Evolutionary conservation across 2,113 vertebrate genomes (phyloP), one percentile per base, ranked within the genome.

Genomic region (Rattus norvegicus): DNA sequence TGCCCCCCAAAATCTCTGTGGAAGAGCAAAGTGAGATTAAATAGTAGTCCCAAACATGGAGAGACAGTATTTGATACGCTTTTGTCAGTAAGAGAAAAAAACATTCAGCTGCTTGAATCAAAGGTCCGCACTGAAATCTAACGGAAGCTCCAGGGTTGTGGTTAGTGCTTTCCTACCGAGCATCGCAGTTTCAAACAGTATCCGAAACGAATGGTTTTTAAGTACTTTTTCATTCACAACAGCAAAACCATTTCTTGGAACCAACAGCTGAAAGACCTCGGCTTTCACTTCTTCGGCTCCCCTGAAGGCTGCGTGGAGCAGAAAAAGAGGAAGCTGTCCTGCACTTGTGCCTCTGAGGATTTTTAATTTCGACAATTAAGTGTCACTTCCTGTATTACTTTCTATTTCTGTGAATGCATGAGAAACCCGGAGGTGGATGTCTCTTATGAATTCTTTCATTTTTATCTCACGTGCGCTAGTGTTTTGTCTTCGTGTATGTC

Each of bases 321-420:
- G 84, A 61, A 97, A 97, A 96, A 93, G 75, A 75, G 77, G 81
- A 95, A 90, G 97, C 67, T 80, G 69, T 92, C 95, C 97, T 86
- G 61, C 52, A 54, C 7, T 92, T 87, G 93, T 90, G 88, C 94
- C 96, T 97, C 88, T 95, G 90, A 97, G 20, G 36, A 76, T 91
- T 56, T 89, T 75, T 54, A 49, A 86, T 96, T 95, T 93, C 96
- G 12, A 13, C 92, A 93, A 92, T 95, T 92, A 93, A 95, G 90
- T 70, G 63, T 96, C 95, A 70, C 91, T 97, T 97, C 96, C 95
- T 65, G 96, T 65, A 73, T 96, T 94, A 75, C 93, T 97, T 97
- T 96, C 94, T 65, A 96, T 98, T 97, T 93, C 95, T 96, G 94
- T 95, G 93, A 96, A 96, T 69, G 24, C 54, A n/a, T 69, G 92